Evolutionary conservation across 2,113 vertebrate genomes (phyloP), one percentile per base, ranked within the genome.

Genomic region (Martes martes): DNA sequence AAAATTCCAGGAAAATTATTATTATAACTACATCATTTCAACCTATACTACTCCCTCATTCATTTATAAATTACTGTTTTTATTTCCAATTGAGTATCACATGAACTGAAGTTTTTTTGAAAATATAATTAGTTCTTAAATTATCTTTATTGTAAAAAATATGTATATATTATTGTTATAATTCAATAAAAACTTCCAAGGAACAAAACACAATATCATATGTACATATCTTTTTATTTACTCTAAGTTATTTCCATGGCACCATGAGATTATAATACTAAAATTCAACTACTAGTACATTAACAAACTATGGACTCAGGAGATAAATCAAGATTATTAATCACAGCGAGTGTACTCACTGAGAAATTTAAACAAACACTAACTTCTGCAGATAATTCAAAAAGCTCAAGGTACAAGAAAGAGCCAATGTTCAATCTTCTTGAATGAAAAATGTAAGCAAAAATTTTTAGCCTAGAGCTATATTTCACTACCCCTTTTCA

Each of bases 351-450:
- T 33, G 42, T 1, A 63, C 31, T 89, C 36, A 84, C 42, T 81
- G 82, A 91, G 36, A 89, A 97, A 39, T 57, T 74, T 16, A 92
- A 94, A 47, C 33, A 80, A 96, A 80, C 52, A 74, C 63, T 84
- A 94, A 92, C 39, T 85, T 92, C 39, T 89, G 16, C 21, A 89
- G 92, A 80, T 73, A 85, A 92, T 89, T 94, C 24, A 92, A 67
- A 95, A 96, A 85, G 31, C 24, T 6, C 78, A 65, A 88, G 19
- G 26, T 74, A 7, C 4, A 91, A 61, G 39, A 71, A 79, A 65
- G 79, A 59, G 21, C 23, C 80, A 74, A 85, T n/a, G 10, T 23
- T 80, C 73, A 73, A 3, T 89, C 31, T 94, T 47, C 55, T 89
- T 59, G 31, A 85, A 36, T 50, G 26, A 81, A 65, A 89, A 65